Evolutionary conservation across 2,113 vertebrate genomes (phyloP), one percentile per base, ranked within the genome.

Genomic region (Acanthochromis polyacanthus): DNA sequence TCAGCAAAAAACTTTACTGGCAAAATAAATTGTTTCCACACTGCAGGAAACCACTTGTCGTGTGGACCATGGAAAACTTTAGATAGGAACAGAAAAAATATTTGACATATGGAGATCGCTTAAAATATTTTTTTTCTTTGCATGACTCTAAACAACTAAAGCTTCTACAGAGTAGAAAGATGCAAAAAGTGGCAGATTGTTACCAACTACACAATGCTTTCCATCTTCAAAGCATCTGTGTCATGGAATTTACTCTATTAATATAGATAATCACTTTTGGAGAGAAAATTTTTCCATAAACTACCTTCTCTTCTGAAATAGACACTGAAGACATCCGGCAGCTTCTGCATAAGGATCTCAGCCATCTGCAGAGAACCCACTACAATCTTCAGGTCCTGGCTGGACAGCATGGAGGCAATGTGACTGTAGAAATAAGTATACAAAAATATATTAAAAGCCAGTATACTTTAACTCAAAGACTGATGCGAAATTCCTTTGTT

Each of bases 241-340:
- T 23, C 30, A 72, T 25, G 5, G 2, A 30, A 56, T 28, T 63
- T 11, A 40, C 16, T 59, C 19, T 28, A 65, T 48, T 28, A 23
- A n/a, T 23, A 25, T 5, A 38, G 28, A 10, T 38, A 14, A 19
- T 56, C n/a, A 16, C 32, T 22, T 69, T 5, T 30, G 7, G 10
- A 17, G n/a, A 32, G 17, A 3, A 68, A 10, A 36, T 7, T 9
- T 15, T 51, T 51, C 15, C 48, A 32, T 51, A 15, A 4, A 66
- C 75, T 96, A 99, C 98, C 98, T 99, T 99, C 98, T 95, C 98
- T 96, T 93, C 98, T 97, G 94, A 99, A 99, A 94, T 97, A 99
- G 91, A 99, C 97, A 90, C 97, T 98, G 94, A 99, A 99, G 84
- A 99, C 97, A 91, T 99, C 98, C 70, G 98, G 97, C 80, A 99